Base-by-base conservation (phyloP, 2,797 vertebrate genomes). In the Cyclura pinguis region DNA sequence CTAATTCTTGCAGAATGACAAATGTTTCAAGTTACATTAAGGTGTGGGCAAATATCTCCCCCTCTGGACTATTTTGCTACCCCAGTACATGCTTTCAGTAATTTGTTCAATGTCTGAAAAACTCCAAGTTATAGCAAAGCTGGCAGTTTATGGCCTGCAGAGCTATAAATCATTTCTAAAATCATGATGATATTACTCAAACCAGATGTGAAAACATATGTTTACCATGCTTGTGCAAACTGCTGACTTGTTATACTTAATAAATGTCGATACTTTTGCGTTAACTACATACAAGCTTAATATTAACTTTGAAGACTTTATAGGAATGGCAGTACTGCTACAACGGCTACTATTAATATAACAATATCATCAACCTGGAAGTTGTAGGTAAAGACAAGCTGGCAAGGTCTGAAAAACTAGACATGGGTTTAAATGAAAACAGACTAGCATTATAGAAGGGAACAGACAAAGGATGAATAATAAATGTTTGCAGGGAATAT, bases 161-260 rank as follows among this genome's bases (percentile, higher is more conserved):
- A 96, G 94, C 94, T 97, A 97, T 97, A 97, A 97, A 97, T 97
- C 95, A 97, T 97, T 96, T 96, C 96, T 92, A 94, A 96, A 97
- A 97, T 97, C 95, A 97, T 97, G 95, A 97, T 97, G 96, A 96
- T 96, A 97, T 96, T 97, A 97, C 95, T 96, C 93, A 97, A 97
- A 97, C 95, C 96, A 97, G 96, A 97, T 97, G 97, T 97, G 97
- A 96, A 97, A 97, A 97, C 96, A 97, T 97, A 97, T 97, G 97
- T 95, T 97, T 97, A 92, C 95, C 94, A 95, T 50, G 95, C 93
- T 90, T 96, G 93, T 95, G 95, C 95, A 96, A 97, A 96, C 87
- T 90, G 93, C 95, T 97, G 96, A 96, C 96, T 97, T 97, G 96
- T 97, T 96, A 97, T 93, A 95, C 93, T 96, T 96, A 97, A 97